Evolutionary conservation across 2,888 invertebrate species (phyloP), one percentile per base, ranked within the genome.

Genomic region (Eupithecia subumbrata): DNA sequence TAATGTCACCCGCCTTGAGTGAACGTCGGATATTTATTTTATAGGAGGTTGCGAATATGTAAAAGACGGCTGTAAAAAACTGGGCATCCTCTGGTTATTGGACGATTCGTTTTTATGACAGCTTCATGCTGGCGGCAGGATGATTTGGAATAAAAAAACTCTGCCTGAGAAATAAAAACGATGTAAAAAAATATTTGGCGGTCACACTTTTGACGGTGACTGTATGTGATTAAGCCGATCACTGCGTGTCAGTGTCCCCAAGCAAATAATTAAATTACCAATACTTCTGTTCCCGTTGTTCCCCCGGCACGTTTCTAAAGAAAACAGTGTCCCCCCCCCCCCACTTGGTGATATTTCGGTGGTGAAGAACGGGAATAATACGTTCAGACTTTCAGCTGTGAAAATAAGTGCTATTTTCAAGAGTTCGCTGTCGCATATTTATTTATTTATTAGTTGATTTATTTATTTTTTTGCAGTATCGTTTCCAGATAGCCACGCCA

Each of bases 1-100:
- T 80, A 81, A 82, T 79, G 79, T 80, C 40, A 22, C 74, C 69
- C 76, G 75, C 75, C 70, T 18, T 2, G 72, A 73, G 73, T 45
- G 40, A n/a, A 40, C 37, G 12, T 14, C 43, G 71, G 64, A 63
- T 77, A 76, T 79, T 79, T 80, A 80, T 78, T 76, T 76, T 77
- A 78, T 80, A 73, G 70, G 30, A 69, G 74, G 71, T 69, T 56
- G 14, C 52, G 73, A 76, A 70, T 77, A 78, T 76, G 78, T 71
- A 74, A 78, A 43, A 76, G 72, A 52, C 56, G 69, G 66, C 67
- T 72, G 66, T 69, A 72, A 72, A 45, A 73, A 74, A 66, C 75
- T 70, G 73, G 52, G 52, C 63, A 70, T 71, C 72, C 43, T 14
- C 69, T 48, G 67, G 69, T 70, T 74, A 70, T 72, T 72, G 60